phyloP scores from a whole-genome alignment of 35 echinoderm and acorn worm genomes.

The Ophiothrix spiculata region DNA sequence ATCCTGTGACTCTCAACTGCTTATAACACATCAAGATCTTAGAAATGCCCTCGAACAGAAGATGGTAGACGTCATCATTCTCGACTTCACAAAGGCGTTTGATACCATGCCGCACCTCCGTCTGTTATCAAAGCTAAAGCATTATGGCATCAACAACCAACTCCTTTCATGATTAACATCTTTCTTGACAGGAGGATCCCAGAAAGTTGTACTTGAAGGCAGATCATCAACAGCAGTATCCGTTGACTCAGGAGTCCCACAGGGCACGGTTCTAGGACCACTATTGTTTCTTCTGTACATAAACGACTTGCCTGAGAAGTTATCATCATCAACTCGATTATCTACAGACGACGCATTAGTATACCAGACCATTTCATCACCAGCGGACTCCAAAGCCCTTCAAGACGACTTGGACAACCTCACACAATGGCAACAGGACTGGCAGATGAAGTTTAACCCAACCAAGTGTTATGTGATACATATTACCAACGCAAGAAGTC shows the following conservation, averaged over 20 bases:
- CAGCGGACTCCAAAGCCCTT: background rate
- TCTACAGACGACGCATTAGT: constrained; percentile 32
- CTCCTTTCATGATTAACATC: constrained; percentile 19
- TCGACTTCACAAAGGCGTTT: constrained; percentile 43
- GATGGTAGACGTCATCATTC: constrained; percentile 6
- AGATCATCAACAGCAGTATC: too few species aligned
- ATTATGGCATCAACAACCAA: constrained; percentile 37
- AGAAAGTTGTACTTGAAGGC: constrained; percentile 34
- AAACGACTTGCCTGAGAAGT: constrained; percentile 15
- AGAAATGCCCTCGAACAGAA: background rate
- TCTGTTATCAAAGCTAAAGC: constrained; percentile 18
- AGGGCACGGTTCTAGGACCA: constrained; percentile 31
- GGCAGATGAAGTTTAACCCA: constrained; percentile 43
- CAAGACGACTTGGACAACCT: constrained; percentile 1
- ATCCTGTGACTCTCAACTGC: constrained; percentile 33
- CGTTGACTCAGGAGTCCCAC: too few species aligned
- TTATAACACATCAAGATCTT: constrained; percentile 14
- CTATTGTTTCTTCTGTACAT: constrained; percentile 40
- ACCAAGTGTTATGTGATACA: constrained; percentile 27
- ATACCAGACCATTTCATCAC: constrained; percentile 33
- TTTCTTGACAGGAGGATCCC: constrained; percentile 12
- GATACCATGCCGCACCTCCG: constrained; percentile 28
- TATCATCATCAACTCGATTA: constrained; percentile 22
- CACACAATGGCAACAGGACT: constrained; percentile 7
- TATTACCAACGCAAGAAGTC: constrained; percentile 4